Conservation (phyloP, 2,113 vertebrate genomes). For the Vidua macroura region DNA sequence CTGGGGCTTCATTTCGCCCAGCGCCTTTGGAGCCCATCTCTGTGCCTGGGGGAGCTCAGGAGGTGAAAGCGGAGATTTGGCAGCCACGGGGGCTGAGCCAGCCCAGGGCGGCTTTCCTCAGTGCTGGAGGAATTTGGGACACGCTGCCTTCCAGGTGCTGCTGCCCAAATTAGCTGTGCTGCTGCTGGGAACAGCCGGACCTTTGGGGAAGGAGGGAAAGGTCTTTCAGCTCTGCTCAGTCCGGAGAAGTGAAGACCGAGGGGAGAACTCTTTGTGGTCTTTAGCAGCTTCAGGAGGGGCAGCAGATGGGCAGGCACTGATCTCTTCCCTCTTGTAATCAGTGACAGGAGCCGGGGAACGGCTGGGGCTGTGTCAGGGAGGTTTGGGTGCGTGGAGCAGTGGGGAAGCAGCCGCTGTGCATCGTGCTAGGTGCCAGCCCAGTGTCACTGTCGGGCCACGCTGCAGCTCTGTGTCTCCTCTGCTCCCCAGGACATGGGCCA, state of each 20-base stretch:
- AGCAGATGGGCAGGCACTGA: not conserved
- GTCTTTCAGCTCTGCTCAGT: not conserved
- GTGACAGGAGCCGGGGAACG: not conserved
- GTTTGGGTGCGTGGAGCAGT: accelerated
- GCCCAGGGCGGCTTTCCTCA: not conserved
- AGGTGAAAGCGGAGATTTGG: not conserved
- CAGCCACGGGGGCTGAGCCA: not conserved
- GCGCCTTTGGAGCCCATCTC: not conserved
- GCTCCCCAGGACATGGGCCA: not conserved
- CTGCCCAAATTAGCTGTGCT: not conserved
- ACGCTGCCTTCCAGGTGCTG: not conserved
- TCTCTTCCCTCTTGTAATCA: not conserved
- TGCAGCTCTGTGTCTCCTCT: not conserved
- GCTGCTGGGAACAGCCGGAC: not conserved
- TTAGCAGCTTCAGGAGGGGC: not conserved
- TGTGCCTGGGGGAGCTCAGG: not conserved
- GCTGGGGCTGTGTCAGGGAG: too few relatives aligned
- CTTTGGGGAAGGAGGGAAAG: not conserved
- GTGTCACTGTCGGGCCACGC: accelerated
- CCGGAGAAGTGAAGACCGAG: not conserved
- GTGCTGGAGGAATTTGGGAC: not conserved
- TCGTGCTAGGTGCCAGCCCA: not conserved
- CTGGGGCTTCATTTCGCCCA: not conserved
- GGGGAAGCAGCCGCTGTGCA: accelerated
- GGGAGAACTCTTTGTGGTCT: not conserved